A percentile compares a stretch with the other conserved stretches of the same genome.
These are phyloP conservation scores for Lamellibrachia luymesi DNA, from an alignment of 1,140 invertebrate genomes.

Conservation along the genomic window DNA sequence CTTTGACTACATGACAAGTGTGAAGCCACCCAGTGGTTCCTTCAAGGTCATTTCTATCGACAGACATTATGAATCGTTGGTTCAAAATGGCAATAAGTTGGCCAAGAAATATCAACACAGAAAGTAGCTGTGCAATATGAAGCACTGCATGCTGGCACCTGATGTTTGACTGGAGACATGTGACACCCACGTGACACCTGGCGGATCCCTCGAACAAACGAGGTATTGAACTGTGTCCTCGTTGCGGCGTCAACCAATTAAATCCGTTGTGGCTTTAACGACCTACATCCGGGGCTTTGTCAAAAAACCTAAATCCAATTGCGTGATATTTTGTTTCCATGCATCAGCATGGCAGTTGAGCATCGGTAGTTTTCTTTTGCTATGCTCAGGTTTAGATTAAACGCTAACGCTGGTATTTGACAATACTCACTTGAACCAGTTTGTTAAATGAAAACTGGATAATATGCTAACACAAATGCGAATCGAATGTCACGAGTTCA, in stretches of 20 bases:
- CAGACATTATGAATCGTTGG: too few species aligned
- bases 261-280: not conserved
- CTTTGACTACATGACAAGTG: not conserved
- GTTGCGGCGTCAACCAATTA: not conserved
- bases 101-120: not conserved
- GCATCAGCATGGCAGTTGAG: not conserved
- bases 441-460: too few species aligned
- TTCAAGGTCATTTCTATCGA: too few species aligned
- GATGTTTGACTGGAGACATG: not conserved
- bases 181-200: not conserved
- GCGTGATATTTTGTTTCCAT: not conserved
- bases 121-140: not conserved
- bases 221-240: too few species aligned
- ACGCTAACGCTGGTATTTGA: too few species aligned
- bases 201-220: not conserved
- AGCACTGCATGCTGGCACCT: not conserved
- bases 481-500: not conserved
- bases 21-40: too few species aligned
- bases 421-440: too few species aligned
- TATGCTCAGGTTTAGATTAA: too few species aligned
- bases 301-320: not conserved
- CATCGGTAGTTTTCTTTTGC: not conserved
- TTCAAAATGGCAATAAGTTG: too few species aligned
- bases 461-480: too few species aligned
- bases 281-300: too few species aligned